Evolutionary conservation across 2,113 vertebrate species (phyloP), one percentile per base, ranked within the genome.

Genomic region (Lasiurus cinereus): DNA sequence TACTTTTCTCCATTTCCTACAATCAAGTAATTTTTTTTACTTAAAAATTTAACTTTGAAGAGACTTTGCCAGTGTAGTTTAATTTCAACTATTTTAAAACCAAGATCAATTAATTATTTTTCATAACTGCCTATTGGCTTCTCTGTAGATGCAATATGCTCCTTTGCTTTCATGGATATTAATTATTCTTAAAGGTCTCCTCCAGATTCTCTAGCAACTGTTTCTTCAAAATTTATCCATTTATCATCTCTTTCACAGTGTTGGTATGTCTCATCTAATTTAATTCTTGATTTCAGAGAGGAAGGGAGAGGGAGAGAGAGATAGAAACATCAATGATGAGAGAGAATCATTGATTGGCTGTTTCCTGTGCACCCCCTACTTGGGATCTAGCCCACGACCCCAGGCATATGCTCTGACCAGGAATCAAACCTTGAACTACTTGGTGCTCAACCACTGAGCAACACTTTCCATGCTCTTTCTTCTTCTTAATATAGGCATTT

Each of bases 11-110:
- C n/a, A 83, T 78, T 91, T 1, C 33, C 54, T 39, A 77, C 94
- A 95, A 33, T 84, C 48, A 93, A 89, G 12, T 67, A 83, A 56
- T 8, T 54, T 88, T 13, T 39, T 84, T 88, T 59, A 69, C 78
- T 39, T 48, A 94, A 93, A n/a, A 95, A 46, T 1, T 89, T 36
- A 90, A 96, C 0, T 86, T 79, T 83, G 79, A 91, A 85, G 52
- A 91, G 78, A 84, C 7, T 93, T 87, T 66, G 22, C 9, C 36
- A 83, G n/a, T 80, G 14, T 66, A 52, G 73, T 73, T 95, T 85
- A 95, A 73, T 59, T 92, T 94, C 8, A 73, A 59, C 56, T 43
- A 31, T 56, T 72, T 95, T 69, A 39, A 84, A 91, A 88, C 13
- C 16, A 90, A 10, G 62, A 31, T 29, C 18, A 93, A 70, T 39